A percentile compares a stretch with the other conserved stretches of the same genome.
Conservation (phyloP, 1,140 invertebrate species). For the Caenorhabditis latens region DNA sequence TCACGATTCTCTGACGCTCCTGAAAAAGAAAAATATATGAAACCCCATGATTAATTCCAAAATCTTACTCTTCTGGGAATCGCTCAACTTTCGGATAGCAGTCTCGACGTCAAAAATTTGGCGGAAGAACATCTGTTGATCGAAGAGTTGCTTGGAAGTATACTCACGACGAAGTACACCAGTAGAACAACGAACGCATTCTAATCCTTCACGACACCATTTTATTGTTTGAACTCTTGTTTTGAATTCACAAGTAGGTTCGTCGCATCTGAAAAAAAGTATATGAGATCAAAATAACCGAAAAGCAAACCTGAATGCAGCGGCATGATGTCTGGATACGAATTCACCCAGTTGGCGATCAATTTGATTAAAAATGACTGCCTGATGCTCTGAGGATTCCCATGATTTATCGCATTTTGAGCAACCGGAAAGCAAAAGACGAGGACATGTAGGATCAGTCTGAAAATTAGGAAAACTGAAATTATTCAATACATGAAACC, state of each 20-base stretch:
- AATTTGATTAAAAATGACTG: constrained; percentile 47
- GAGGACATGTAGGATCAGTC: constrained; percentile 13
- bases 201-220: constrained; percentile 61
- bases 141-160: constrained; percentile 62
- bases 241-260: constrained; percentile 61
- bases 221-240: constrained; percentile 45
- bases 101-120: constrained; percentile 56
- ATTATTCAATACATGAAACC: background rate
- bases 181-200: constrained; percentile 58
- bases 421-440: background rate
- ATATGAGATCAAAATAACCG: background rate
- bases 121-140: constrained; percentile 65
- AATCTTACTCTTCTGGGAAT: constrained; percentile 59
- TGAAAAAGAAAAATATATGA: background rate
- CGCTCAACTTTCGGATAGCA: constrained; percentile 51
- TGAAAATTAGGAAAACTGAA: constrained; percentile 4
- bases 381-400: constrained; percentile 12
- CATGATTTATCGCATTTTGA: background rate
- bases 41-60: background rate
- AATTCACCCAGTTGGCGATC: constrained; percentile 27
- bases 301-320: constrained; percentile 45
- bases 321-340: constrained; percentile 43
- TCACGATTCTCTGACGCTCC: background rate
- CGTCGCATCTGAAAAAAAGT: constrained; percentile 61
- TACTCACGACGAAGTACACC: constrained; percentile 58